phyloP scores from a whole-genome alignment of 2,797 vertebrate species.

The Loris lydekkerianus region DNA sequence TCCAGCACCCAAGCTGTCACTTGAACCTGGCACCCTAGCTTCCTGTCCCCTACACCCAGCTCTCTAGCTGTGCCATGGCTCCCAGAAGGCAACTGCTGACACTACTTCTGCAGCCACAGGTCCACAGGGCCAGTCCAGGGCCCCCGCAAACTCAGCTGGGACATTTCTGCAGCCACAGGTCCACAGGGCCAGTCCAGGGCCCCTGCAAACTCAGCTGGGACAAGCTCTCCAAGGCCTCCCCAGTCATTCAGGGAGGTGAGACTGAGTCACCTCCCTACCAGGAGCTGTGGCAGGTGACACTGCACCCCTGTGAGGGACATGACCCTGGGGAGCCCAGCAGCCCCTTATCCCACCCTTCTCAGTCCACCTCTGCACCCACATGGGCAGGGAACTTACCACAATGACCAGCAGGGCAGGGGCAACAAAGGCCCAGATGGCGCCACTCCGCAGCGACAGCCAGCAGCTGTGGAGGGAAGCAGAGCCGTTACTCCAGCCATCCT shows the following conservation, averaged over 20 bases:
- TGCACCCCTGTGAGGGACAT: neutral
- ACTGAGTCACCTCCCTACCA: neutral
- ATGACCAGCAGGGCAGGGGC: constrained; percentile 96
- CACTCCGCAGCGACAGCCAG: constrained; percentile 95
- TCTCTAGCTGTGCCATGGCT: neutral
- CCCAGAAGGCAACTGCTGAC: neutral
- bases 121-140: neutral
- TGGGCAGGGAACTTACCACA: constrained; percentile 90
- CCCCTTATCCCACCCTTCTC: neutral
- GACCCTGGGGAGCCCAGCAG: neutral
- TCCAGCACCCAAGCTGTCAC: neutral
- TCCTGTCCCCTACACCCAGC: neutral
- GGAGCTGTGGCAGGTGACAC: neutral
- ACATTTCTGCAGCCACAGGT: neutral
- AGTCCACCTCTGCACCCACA: rapidly evolving
- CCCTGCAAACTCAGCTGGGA: neutral
- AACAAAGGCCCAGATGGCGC: constrained; percentile 98
- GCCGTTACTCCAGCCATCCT: rapidly evolving
- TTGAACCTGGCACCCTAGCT: neutral
- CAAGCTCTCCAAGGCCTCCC: neutral
- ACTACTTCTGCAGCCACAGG: neutral
- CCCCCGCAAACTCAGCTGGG: neutral
- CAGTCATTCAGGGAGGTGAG: neutral
- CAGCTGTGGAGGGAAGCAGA: constrained; percentile 91
- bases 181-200: neutral